phyloP scores from a whole-genome alignment of 2,797 vertebrate species.

The Poeciliopsis gracilis region DNA sequence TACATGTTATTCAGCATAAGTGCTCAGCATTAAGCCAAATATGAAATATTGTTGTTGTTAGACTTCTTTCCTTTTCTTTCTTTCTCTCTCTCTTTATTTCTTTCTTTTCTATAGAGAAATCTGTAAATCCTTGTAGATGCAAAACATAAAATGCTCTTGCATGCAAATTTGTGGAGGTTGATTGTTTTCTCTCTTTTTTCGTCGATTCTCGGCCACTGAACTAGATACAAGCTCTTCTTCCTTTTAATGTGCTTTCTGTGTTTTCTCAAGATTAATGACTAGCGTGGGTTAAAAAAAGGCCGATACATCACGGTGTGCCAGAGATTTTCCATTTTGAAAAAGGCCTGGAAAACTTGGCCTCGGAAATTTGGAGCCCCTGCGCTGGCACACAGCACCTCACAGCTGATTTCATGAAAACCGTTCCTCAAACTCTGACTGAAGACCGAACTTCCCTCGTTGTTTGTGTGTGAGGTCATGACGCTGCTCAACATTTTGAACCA shows the following conservation, averaged over 20 bases:
- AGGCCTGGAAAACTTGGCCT: not conserved
- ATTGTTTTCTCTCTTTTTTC: not conserved
- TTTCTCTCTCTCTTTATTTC: no score
- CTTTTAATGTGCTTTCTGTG: not conserved
- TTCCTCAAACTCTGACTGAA: not conserved
- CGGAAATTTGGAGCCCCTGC: not conserved
- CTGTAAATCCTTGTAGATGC: not conserved
- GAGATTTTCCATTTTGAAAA: not conserved
- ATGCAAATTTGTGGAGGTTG: not conserved
- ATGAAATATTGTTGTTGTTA: not conserved
- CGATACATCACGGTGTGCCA: not conserved
- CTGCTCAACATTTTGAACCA: slow-evolving; percentile 14
- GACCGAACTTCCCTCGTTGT: not conserved
- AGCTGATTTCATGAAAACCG: not conserved
- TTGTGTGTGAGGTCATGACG: not conserved
- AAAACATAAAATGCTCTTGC: not conserved
- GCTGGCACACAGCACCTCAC: not conserved
- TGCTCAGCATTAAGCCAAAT: not conserved
- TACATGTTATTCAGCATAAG: not conserved
- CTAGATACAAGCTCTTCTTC: not conserved
- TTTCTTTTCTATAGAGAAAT: not conserved
- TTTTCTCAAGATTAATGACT: not conserved
- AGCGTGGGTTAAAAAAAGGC: not conserved
- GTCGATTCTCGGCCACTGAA: not conserved
- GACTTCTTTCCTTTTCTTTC: not conserved